Percentiles rank a stretch among this genome's conserved stretches.
phyloP scores from a whole-genome alignment of 2,797 vertebrate species.

The Falco berigora region DNA sequence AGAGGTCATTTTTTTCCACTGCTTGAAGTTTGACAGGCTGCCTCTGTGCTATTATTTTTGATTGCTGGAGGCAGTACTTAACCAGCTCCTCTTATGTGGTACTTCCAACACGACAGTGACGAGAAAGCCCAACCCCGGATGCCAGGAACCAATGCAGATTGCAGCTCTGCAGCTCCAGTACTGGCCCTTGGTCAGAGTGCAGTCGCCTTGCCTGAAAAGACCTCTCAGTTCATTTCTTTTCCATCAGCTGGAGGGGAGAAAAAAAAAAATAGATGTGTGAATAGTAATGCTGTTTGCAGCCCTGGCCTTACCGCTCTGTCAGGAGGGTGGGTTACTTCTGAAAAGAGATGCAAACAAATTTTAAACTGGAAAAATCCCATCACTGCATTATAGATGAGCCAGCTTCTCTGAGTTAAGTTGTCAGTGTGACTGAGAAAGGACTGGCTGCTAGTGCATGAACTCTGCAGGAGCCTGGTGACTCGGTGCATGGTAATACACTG shows the following conservation, averaged over 20 bases:
- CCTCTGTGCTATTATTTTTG: background rate
- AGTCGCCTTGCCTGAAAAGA: background rate
- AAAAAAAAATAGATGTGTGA: background rate
- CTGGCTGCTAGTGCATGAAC: background rate
- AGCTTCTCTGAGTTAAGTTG: background rate
- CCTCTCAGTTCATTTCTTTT: background rate
- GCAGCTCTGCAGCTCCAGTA: background rate
- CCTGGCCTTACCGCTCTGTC: background rate
- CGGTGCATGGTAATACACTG: background rate
- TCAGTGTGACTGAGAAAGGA: background rate
- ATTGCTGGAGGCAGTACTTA: background rate
- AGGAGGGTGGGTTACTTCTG: background rate
- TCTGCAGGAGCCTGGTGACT: background rate
- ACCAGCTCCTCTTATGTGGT: background rate
- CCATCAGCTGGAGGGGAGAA: background rate
- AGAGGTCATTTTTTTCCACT: background rate
- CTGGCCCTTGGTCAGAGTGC: background rate
- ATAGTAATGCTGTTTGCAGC: background rate
- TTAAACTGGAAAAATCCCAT: background rate
- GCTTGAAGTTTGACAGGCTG: background rate
- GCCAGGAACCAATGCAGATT: background rate
- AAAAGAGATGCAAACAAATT: background rate
- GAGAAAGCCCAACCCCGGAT: background rate
- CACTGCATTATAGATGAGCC: background rate
- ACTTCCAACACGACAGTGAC: background rate